Conservation (phyloP, 2,888 invertebrate species). For the Trichopoda pennipes region DNA sequence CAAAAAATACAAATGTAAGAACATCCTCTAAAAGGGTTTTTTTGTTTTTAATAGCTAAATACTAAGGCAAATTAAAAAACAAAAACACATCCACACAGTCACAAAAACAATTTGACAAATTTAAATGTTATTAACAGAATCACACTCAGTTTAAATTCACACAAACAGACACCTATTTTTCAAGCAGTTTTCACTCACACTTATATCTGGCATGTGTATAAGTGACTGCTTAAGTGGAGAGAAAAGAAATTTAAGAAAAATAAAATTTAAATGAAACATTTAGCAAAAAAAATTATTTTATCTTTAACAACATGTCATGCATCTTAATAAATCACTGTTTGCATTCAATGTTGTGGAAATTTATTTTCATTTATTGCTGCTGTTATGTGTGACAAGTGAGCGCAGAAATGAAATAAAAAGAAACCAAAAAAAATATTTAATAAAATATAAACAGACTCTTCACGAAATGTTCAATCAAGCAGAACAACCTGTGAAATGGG, state of each 20-base stretch:
- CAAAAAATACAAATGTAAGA: background rate
- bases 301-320: slow-evolving; percentile 21
- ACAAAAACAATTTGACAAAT: background rate
- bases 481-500: slow-evolving; percentile 39
- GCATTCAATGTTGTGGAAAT: slow-evolving; percentile 54
- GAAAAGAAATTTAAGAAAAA: background rate
- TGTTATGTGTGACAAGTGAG: background rate
- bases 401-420: background rate
- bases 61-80: background rate
- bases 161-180: background rate
- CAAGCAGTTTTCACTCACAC: background rate
- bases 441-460: slow-evolving; percentile 10
- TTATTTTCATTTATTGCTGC: slow-evolving; percentile 32
- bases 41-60: background rate
- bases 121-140: background rate
- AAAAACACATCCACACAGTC: background rate
- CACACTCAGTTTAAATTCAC: background rate
- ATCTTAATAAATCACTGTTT: slow-evolving; percentile 58
- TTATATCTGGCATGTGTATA: background rate
- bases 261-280: slow-evolving; percentile 11
- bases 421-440: slow-evolving; percentile 9
- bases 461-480: slow-evolving; percentile 46
- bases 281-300: slow-evolving; percentile 35
- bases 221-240: background rate
- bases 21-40: background rate